Evolutionary conservation across 2,888 invertebrate genomes (phyloP).

Genomic region (Hydrotaea cyrtoneurina): DNA sequence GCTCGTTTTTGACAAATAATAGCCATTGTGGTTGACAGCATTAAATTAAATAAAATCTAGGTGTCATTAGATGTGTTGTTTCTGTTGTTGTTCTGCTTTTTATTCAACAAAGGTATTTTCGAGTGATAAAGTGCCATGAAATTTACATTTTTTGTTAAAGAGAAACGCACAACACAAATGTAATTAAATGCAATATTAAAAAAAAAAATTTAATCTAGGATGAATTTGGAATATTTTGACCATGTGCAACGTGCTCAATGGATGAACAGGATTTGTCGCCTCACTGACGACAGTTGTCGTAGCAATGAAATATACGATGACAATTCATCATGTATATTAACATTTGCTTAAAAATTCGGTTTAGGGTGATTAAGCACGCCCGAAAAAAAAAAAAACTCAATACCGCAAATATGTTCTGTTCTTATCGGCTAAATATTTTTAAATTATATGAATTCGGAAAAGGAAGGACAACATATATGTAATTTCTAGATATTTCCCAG

Average conservation of each 20-base stretch:
- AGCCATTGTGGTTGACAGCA: slow-evolving; percentile 48
- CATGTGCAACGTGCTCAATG: background rate
- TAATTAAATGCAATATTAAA: slow-evolving; percentile 10
- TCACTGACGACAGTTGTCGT: background rate
- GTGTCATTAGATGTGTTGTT: slow-evolving; percentile 38
- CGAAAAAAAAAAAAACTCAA: no score
- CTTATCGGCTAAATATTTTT: no score
- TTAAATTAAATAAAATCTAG: slow-evolving; percentile 54
- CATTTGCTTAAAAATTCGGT: background rate
- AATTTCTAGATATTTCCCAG: no score
- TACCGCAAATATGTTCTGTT: no score
- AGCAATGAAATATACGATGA: background rate
- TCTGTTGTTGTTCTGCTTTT: background rate
- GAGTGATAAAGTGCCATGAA: slow-evolving; percentile 42
- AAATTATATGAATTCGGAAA: no score
- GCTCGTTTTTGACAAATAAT: slow-evolving; percentile 40
- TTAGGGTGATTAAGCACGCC: no score
- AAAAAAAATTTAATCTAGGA: background rate
- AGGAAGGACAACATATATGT: no score
- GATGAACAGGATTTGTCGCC: background rate
- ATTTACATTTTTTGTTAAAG: slow-evolving; percentile 40
- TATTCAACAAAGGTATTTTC: slow-evolving; percentile 7
- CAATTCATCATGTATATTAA: background rate
- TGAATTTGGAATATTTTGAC: background rate
- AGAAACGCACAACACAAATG: background rate